Base-by-base conservation (phyloP, 2,888 invertebrate genomes). In the Phortica magna region DNA sequence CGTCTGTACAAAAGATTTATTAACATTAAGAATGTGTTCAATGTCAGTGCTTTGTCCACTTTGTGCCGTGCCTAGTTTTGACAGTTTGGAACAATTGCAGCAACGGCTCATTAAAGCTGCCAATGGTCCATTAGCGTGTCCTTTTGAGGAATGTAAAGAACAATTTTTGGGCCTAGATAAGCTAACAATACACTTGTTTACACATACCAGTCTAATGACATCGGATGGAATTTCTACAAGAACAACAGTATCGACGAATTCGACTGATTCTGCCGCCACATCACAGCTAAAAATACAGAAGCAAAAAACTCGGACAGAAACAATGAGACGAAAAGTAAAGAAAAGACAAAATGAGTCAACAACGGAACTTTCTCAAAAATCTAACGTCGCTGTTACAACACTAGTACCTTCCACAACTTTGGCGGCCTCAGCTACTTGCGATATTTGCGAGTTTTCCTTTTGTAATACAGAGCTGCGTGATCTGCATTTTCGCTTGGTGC, bases 151-250 rank as follows among this genome's bases (percentile, higher is more conserved):
- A 68, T 97, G 97, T 89, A 94, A 94, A 85, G 96, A 96, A 86
- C 93, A 94, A 83, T 93, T 96, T 22, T 92, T 94, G 80, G 96
- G 96, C 0, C 93, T 97, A 81, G 96, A 96, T 90, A 96, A 96
- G 92, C 92, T 96, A 73, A 96, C 96, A 0, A 96, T 96, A 87
- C 96, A 97, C 91, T 93, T 97, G 81, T 96, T 96, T 88, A 95
- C 95, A 78, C 96, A 96, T 89, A 94, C 94, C 43, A 89, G 83
- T 65, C 79, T 87, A 14, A 88, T 90, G 78, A 77, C 74, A 61
- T 19, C 76, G 22, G 22, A 17, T 41, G 74, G 12, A 72, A 55
- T 12, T n/a, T n/a, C 12, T 5, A 48, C 68, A 10, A 78, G 57
- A 7, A 22, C 73, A 43, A 48, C 74, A 7, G 39, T 59, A 77